A percentile compares a stretch with the other conserved stretches of the same genome.
These are phyloP conservation scores for Epicauta chinensis DNA, from an alignment of 1,140 invertebrate genomes.

Conservation along the genomic window DNA sequence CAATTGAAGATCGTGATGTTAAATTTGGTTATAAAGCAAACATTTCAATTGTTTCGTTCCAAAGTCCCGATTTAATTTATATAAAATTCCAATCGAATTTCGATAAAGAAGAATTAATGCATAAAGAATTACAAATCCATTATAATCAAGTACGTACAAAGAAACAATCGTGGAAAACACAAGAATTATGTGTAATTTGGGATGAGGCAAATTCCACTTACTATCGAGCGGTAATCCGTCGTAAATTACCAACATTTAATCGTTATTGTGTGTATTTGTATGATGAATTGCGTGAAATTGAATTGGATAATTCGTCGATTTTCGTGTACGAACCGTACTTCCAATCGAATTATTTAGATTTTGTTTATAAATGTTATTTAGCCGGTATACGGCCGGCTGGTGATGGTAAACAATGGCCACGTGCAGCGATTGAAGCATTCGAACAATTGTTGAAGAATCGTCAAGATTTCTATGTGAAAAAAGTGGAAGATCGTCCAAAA, in stretches of 20 bases:
- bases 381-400: conserved; percentile 25
- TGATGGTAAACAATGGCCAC: conserved; percentile 23
- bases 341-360: conserved; percentile 3
- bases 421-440: conserved; percentile 23
- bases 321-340: conserved; percentile 22
- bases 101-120: conserved; percentile 17
- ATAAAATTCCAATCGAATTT: conserved; percentile 19
- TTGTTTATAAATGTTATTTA: conserved; percentile 20
- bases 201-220: not conserved
- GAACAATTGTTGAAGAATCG: conserved; percentile 17
- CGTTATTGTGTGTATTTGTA: conserved; percentile 19
- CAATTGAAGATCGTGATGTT: not conserved
- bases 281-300: conserved; percentile 18
- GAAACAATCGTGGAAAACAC: conserved; percentile 16
- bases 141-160: conserved; percentile 17
- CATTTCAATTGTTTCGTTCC: conserved; percentile 19
- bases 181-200: conserved; percentile 18
- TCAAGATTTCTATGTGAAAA: conserved; percentile 6
- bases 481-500: conserved; percentile 6
- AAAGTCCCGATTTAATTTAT: conserved; percentile 23
- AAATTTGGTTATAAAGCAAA: not conserved
- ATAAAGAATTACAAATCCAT: conserved; percentile 25
- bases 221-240: conserved; percentile 16
- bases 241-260: not conserved
- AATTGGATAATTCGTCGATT: conserved; percentile 11